Conservation (phyloP, 2,113 vertebrate genomes). For the Tautogolabrus adspersus region DNA sequence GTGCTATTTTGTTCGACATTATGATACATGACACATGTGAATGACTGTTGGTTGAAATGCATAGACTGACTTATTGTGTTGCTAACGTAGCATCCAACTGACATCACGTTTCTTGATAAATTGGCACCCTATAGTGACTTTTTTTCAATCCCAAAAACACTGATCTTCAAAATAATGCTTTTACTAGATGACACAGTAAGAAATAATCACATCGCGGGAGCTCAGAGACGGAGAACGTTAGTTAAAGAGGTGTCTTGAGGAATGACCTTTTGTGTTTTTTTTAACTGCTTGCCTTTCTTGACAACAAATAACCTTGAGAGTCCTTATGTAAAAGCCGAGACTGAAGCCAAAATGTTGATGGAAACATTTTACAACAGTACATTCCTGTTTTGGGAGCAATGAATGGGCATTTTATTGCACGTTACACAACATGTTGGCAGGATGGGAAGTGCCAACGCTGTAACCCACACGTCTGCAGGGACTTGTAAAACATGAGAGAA, state of each 20-base stretch:
- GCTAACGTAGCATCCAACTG: too few relatives aligned
- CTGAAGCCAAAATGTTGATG: conserved; percentile 35
- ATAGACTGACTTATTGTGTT: too few relatives aligned
- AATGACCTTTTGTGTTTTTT: background rate
- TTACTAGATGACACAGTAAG: background rate
- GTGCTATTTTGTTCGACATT: background rate
- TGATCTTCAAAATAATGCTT: background rate
- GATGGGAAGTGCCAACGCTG: conserved; percentile 4
- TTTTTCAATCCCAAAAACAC: background rate
- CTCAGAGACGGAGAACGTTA: background rate
- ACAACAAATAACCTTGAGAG: conserved; percentile 6
- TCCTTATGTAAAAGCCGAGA: conserved; percentile 22
- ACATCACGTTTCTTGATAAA: too few relatives aligned
- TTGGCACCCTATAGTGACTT: background rate
- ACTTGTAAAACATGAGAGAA: conserved; percentile 39
- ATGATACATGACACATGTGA: too few relatives aligned
- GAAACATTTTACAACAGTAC: conserved; percentile 19
- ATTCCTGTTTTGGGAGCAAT: conserved; percentile 32
- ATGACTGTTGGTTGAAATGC: too few relatives aligned
- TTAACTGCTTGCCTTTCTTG: background rate
- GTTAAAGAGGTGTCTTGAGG: background rate
- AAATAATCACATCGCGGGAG: background rate
- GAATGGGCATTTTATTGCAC: conserved; percentile 23
- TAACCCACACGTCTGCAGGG: conserved; percentile 11
- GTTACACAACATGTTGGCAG: conserved; percentile 55